Base-by-base conservation (phyloP, 2,888 invertebrate species). In the Drosophila buzzatii region DNA sequence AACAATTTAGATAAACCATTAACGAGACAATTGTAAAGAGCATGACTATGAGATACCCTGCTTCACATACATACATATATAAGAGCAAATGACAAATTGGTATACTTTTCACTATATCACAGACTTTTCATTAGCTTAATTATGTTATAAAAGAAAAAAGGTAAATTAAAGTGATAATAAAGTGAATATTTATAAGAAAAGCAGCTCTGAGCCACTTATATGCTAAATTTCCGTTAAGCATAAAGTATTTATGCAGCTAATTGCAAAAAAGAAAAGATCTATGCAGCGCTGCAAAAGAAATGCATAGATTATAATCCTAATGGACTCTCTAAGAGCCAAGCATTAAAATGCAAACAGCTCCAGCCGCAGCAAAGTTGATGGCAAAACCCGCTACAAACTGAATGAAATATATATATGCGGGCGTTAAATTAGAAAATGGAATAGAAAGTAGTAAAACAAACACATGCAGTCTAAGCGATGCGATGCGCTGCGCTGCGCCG, bases 401-500 rank as follows among this genome's bases (percentile, higher is more conserved):
- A 61, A 37, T 20, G 55, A n/a, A 41, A n/a, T 39, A 33, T 27
- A 53, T 18, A 18, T 42, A 51, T 63, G 70, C 62, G 52, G 53
- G 66, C 62, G 59, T 39, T 20, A 53, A 60, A 57, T 57, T 42
- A 57, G 42, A 31, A 71, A 49, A 58, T 42, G 49, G 60, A 45
- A 44, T 49, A 39, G 39, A 62, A 62, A 55, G 55, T 58, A 12
- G 55, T 18, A 59, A 45, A 66, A 42, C 57, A 76, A 76, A 76
- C 72, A 78, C 76, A 72, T 62, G 76, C 71, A 68, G 53, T 76
- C 70, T 52, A 60, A 35, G 58, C 37, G 16, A 14, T 4, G 37
- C 62, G 53, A 58, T 33, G 44, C 57, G 18, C 10, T 4, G 37
- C 62, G 53, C 61, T 33, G 44, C 57, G 18, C 10, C n/a, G 31